Base-by-base conservation (phyloP, 2,888 invertebrate genomes). In the Synergus gifuensis region DNA sequence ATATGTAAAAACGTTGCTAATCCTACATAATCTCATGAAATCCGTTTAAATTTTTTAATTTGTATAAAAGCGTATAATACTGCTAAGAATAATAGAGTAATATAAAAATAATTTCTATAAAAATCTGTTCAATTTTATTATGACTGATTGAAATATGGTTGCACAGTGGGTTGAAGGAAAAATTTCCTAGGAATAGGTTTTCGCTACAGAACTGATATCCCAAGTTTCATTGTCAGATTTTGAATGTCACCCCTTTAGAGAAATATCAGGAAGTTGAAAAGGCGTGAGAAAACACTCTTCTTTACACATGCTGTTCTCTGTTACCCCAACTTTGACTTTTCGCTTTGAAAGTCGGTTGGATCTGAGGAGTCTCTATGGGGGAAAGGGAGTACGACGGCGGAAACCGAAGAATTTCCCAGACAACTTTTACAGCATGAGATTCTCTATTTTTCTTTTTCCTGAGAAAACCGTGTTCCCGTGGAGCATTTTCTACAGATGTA, bases 381-480 rank as follows among this genome's bases (percentile, higher is more conserved):
- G 36, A 40, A 73, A 73, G 36, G 49, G 54, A 73, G 46, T 8
- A 54, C 69, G 16, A 49, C 16, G 54, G 28, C 46, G 49, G 73
- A 73, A 73, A 73, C 54, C 73, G 36, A 73, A 73, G 73, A 73
- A 73, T 73, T 73, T 54, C 36, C 40, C 36, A 73, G 73, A 73
- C 54, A 54, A 73, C 49, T 73, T 73, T 54, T 73, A 16, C 40
- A n/a, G 73, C 36, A 36, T 22, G 36, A 54, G 73, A 36, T 73
- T 73, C 54, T 73, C 36, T 73, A 73, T 73, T 73, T 73, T 54
- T 54, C 49, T 49, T 73, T 11, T 36, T 73, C 12, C 28, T 40
- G 36, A 54, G 54, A 54, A 54, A 73, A 54, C 73, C 73, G 4
- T 54, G n/a, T 36, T n/a, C n/a, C 73, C 16, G 22, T 1, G 22